phyloP scores from a whole-genome alignment of 2,888 invertebrate species.

The Dilophus febrilis region DNA sequence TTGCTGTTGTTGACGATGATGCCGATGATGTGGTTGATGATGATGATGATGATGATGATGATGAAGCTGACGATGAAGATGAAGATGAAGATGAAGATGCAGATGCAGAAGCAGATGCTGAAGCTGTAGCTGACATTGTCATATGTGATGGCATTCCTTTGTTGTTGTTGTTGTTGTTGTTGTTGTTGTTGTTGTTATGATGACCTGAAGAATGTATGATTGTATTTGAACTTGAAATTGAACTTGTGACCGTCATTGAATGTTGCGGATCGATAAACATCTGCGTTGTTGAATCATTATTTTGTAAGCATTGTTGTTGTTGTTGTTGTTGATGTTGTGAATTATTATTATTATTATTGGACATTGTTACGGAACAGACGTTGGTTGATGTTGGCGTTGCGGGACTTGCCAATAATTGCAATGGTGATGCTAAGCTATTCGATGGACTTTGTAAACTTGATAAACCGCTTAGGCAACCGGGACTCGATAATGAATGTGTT shows the following conservation, averaged over 20 bases:
- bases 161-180: conserved; percentile 1
- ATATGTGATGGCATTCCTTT: too few species aligned
- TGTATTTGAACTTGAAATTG: too few species aligned
- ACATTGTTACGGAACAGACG: conserved; percentile 3
- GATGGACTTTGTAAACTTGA: conserved; percentile 54
- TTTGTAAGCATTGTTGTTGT: background rate
- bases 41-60: too few species aligned
- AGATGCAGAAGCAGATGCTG: background rate
- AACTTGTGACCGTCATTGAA: too few species aligned
- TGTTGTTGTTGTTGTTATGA: background rate
- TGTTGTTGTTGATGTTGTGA: conserved; percentile 1
- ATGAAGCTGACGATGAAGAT: too few species aligned
- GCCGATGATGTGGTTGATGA: too few species aligned
- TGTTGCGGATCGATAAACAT: too few species aligned
- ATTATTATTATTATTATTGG: background rate
- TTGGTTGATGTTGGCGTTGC: conserved; percentile 24
- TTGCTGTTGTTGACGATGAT: too few species aligned
- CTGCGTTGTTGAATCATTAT: background rate
- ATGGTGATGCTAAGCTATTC: conserved; percentile 61
- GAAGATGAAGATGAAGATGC: conserved; percentile 1
- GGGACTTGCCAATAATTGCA: conserved; percentile 50
- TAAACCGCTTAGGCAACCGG: conserved; percentile 46
- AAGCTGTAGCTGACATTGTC: background rate
- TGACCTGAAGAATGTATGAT: too few species aligned
- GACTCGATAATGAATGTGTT: conserved; percentile 39